Conservation (phyloP, 2,797 vertebrate species). For the Buphagus erythrorhynchus region DNA sequence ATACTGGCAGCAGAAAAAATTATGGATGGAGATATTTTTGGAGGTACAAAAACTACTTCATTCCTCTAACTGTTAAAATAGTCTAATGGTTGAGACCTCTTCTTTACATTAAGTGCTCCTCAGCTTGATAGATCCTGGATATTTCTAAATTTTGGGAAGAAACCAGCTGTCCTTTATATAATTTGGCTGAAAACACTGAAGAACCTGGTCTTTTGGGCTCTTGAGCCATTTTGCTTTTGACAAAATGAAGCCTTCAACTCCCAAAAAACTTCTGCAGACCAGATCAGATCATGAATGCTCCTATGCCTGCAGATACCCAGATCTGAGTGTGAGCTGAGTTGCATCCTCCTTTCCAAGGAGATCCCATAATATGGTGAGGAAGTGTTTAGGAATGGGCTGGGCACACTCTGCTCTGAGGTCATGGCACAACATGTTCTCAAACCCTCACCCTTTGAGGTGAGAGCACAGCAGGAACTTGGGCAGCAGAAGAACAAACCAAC, state of each 20-base stretch:
- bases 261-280: background rate
- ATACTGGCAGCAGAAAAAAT: background rate
- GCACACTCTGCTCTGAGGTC: background rate
- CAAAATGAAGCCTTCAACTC: background rate
- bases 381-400: background rate
- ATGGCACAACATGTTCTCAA: background rate
- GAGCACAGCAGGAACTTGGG: background rate
- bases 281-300: background rate
- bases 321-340: background rate
- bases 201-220: background rate
- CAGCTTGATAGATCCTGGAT: background rate
- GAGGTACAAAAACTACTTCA: background rate
- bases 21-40: background rate
- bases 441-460: background rate
- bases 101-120: background rate
- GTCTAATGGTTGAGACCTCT: background rate
- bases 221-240: background rate
- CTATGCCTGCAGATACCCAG: background rate
- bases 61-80: background rate
- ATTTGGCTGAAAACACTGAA: background rate
- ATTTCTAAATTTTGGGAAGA: background rate
- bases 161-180: background rate
- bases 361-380: background rate
- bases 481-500: slow-evolving; percentile 1
- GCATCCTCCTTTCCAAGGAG: background rate